Percentiles rank a stretch among this genome's conserved stretches.
phyloP scores from a whole-genome alignment of 2,113 vertebrate species.

The Hepsetus odoe region DNA sequence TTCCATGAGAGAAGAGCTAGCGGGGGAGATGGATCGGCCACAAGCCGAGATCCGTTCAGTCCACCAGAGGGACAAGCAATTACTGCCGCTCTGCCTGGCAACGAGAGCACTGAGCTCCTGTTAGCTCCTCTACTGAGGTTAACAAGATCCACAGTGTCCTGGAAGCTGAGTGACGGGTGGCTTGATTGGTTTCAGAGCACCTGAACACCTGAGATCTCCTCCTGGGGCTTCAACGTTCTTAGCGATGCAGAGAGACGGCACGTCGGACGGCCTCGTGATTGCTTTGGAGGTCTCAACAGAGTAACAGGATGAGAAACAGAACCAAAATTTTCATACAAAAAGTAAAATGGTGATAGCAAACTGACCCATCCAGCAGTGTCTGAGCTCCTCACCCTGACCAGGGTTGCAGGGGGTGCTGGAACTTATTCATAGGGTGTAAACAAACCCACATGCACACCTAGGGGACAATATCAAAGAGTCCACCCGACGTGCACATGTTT shows the following conservation, averaged over 20 bases:
- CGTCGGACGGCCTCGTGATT: neutral
- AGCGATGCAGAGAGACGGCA: neutral
- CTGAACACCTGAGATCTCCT: neutral
- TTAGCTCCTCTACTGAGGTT: slow-evolving; percentile 40
- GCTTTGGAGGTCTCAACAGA: neutral
- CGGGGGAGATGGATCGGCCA: neutral
- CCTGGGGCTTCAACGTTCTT: neutral
- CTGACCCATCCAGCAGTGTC: no score
- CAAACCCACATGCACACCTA: no score
- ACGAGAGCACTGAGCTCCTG: slow-evolving; percentile 20
- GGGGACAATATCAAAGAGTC: no score
- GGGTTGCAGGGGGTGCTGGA: no score
- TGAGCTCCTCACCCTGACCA: no score
- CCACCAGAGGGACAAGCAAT: slow-evolving; percentile 20
- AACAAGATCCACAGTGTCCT: slow-evolving; percentile 29
- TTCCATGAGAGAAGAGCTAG: neutral
- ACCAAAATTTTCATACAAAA: no score
- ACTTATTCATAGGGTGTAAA: no score
- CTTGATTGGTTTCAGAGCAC: slow-evolving; percentile 41
- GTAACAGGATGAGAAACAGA: neutral
- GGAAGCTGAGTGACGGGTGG: slow-evolving; percentile 17
- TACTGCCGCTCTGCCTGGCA: slow-evolving; percentile 16
- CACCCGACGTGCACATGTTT: no score
- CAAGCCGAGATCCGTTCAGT: slow-evolving; percentile 35
- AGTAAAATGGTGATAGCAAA: no score